Evolutionary conservation across 2,797 vertebrate species (phyloP).

Genomic region (Notamacropus eugenii): DNA sequence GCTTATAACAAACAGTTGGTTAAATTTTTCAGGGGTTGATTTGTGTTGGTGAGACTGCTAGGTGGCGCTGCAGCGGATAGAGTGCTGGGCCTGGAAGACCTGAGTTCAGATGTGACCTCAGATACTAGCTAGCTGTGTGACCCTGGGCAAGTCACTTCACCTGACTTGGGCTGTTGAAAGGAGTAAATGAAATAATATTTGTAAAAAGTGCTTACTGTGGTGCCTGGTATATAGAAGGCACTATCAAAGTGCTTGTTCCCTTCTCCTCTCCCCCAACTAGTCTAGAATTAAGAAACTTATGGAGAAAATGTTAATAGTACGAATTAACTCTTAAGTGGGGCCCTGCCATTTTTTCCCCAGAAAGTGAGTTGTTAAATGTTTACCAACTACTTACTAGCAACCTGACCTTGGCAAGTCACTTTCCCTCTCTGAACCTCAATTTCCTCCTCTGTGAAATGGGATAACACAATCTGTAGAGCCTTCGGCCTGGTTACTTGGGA

Average conservation of each 20-base stretch:
- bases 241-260: not conserved
- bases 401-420: not conserved
- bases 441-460: too few species aligned
- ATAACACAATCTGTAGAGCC: not conserved
- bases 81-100: not conserved
- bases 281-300: not conserved
- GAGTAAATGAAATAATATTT: not conserved
- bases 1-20: not conserved
- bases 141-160: not conserved
- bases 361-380: not conserved
- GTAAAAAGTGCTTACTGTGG: not conserved
- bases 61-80: not conserved
- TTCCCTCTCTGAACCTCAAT: not conserved
- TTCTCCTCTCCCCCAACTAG: not conserved
- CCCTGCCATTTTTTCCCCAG: not conserved
- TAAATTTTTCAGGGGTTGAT: not conserved
- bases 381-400: not conserved
- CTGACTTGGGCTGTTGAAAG: not conserved
- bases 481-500: not conserved
- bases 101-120: not conserved
- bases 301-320: not conserved
- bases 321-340: not conserved
- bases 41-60: not conserved
- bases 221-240: not conserved
- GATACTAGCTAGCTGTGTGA: not conserved